phyloP scores from a whole-genome alignment of 2,888 invertebrate species.

The Conistra vaccinii region DNA sequence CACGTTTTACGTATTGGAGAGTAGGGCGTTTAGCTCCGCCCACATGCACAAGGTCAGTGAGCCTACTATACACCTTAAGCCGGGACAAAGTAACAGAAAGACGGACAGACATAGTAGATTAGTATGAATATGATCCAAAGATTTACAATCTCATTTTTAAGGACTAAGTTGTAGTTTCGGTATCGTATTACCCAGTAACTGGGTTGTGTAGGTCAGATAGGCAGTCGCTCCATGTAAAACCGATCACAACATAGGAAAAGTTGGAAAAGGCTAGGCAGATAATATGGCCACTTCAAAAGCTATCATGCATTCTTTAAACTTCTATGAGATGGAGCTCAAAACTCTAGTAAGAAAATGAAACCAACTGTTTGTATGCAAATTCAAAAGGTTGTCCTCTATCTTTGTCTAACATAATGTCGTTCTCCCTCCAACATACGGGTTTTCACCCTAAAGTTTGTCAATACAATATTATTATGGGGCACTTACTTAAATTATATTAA shows the following conservation, averaged over 20 bases:
- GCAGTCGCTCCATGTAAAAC: not conserved
- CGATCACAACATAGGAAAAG: not conserved
- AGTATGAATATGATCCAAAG: not conserved
- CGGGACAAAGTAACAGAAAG: too few relatives aligned
- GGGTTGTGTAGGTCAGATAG: not conserved
- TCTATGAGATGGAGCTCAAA: too few relatives aligned
- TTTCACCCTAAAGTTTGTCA: conserved; percentile 44
- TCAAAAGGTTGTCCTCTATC: conserved; percentile 11
- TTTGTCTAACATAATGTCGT: conserved; percentile 13
- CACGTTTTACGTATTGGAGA: too few relatives aligned
- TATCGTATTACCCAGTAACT: not conserved
- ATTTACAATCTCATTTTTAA: not conserved
- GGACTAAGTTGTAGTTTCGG: too few relatives aligned
- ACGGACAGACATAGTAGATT: too few relatives aligned
- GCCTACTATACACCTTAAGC: too few relatives aligned
- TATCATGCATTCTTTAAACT: not conserved
- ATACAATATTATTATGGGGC: conserved; percentile 37
- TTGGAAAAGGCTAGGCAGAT: too few relatives aligned
- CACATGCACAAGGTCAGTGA: too few relatives aligned
- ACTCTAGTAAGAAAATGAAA: too few relatives aligned
- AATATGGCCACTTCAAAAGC: not conserved
- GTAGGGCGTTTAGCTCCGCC: too few relatives aligned
- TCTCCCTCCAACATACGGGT: conserved; percentile 19
- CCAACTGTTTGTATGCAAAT: conserved; percentile 27
- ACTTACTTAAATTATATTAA: conserved; percentile 54